A percentile compares a stretch with the other conserved stretches of the same genome.
Conservation (phyloP, 2,888 invertebrate species). For the Copidosoma aretas region DNA sequence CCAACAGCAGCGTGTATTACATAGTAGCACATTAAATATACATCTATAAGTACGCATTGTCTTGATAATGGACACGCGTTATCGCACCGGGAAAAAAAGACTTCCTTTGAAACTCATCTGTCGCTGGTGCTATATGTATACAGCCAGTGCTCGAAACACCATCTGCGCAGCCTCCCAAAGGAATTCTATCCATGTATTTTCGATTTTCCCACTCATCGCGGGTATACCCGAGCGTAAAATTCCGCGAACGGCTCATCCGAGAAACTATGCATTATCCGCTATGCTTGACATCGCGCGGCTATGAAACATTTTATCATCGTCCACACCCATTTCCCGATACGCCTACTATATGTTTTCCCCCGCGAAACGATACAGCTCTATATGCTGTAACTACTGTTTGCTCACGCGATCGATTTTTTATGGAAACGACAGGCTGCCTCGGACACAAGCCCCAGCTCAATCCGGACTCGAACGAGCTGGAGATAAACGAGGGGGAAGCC, state of each 20-base stretch:
- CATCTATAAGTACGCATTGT: no score
- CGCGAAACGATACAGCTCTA: no score
- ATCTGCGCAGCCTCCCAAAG: no score
- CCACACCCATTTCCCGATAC: neutral
- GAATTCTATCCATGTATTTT: no score
- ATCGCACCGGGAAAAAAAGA: constrained; percentile 24
- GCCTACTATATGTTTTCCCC: no score
- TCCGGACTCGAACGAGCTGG: constrained; percentile 43
- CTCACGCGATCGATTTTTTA: no score
- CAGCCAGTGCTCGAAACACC: no score
- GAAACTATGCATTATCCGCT: neutral
- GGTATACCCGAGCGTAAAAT: neutral
- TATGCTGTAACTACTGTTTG: no score
- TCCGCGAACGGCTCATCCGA: constrained; percentile 15
- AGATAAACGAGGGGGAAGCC: constrained; percentile 50
- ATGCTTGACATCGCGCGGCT: no score
- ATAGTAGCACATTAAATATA: no score
- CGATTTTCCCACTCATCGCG: no score
- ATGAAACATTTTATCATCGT: neutral
- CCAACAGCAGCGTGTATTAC: no score
- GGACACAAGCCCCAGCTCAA: constrained; percentile 41
- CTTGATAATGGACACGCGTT: neutral
- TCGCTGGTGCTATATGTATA: neutral
- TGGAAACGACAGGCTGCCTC: constrained; percentile 38
- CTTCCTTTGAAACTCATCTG: neutral